A percentile compares a stretch with the other conserved stretches of the same genome.
phyloP scores from a whole-genome alignment of 1,140 invertebrate species.

The Megalonaias nervosa region DNA sequence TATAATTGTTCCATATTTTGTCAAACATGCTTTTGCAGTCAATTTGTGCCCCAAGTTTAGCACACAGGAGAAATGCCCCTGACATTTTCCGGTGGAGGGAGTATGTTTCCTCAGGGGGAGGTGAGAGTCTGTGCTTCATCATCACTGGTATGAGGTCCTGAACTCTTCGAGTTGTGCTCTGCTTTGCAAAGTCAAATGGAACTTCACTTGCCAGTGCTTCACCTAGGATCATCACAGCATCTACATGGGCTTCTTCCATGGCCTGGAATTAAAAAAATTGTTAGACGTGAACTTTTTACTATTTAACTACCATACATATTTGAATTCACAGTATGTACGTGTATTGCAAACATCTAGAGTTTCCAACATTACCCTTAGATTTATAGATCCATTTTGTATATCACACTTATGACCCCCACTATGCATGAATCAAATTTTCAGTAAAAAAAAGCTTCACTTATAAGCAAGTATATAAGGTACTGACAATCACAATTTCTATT shows the following conservation, averaged over 20 bases:
- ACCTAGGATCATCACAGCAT: slow-evolving; percentile 96
- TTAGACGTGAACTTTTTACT: no score
- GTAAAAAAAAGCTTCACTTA: no score
- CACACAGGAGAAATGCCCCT: slow-evolving; percentile 95
- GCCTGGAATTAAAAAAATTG: slow-evolving; percentile 72
- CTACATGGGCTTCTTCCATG: slow-evolving; percentile 96
- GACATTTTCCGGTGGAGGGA: slow-evolving; percentile 98
- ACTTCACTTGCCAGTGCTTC: slow-evolving; percentile 87
- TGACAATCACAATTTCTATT: no score
- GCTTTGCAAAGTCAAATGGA: slow-evolving; percentile 91
- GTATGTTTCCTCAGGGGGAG: slow-evolving; percentile 99
- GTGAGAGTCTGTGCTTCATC: slow-evolving; percentile 92
- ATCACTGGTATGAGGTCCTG: slow-evolving; percentile 95
- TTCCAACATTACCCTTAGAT: no score
- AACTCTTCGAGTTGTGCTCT: slow-evolving; percentile 85
- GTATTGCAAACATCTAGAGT: no score
- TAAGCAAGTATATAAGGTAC: no score
- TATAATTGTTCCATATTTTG: slow-evolving; percentile 57
- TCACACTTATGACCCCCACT: no score
- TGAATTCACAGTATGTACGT: no score
- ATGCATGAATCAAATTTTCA: no score
- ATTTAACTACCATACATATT: no score
- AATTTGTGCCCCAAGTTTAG: slow-evolving; percentile 90
- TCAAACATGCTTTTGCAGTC: slow-evolving; percentile 91
- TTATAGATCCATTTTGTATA: no score